A percentile compares a stretch with the other conserved stretches of the same genome.
These are phyloP conservation scores for Gallinago jamesoni DNA, from an alignment of 2,113 vertebrate species.

Conservation along the genomic window DNA sequence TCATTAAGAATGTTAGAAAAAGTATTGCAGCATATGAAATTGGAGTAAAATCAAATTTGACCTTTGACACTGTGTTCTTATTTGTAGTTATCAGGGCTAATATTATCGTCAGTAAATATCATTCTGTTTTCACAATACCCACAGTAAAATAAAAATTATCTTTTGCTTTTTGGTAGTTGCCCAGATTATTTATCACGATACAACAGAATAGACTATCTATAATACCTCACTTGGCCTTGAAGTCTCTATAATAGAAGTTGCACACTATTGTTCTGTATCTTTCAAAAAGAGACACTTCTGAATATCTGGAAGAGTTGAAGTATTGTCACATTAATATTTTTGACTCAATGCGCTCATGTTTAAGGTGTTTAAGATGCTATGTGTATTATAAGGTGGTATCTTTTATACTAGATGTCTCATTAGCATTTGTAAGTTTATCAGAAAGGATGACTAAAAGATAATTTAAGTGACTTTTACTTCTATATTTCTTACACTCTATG, in stretches of 20 bases:
- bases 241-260: not conserved
- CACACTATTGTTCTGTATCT: not conserved
- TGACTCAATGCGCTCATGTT: fast-evolving
- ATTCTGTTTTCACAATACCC: not conserved
- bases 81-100: not conserved
- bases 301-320: not conserved
- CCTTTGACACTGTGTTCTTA: not conserved
- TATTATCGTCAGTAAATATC: not conserved
- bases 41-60: not conserved
- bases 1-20: not conserved
- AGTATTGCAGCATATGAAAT: not conserved
- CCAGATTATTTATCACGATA: not conserved
- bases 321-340: not conserved
- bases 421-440: not conserved
- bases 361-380: not conserved
- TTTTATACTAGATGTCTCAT: not conserved
- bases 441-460: not conserved
- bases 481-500: not conserved
- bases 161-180: not conserved
- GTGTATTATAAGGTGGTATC: not conserved
- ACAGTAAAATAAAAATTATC: not conserved
- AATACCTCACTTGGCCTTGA: not conserved
- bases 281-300: not conserved
- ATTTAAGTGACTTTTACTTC: not conserved
- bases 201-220: not conserved